Conservation (phyloP, 2,113 vertebrate genomes). For the Stictonetta naevosa region DNA sequence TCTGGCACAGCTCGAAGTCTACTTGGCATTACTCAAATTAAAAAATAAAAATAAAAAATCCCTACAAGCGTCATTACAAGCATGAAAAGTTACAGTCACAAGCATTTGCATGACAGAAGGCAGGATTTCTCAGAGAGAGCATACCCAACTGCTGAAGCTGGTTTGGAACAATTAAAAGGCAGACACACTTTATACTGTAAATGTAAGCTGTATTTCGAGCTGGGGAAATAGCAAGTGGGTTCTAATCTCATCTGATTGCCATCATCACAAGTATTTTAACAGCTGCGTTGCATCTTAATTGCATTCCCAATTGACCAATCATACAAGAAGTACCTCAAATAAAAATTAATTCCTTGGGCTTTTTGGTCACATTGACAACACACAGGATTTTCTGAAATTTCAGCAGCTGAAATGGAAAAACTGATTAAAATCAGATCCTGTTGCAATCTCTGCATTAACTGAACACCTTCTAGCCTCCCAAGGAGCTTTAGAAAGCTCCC, state of each 20-base stretch:
- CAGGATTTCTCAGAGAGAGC: not conserved
- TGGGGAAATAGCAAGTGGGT: not conserved
- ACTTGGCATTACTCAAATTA: not conserved
- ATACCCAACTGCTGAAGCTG: not conserved
- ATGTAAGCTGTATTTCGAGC: not conserved
- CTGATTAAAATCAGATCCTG: not conserved
- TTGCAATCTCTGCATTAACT: not conserved
- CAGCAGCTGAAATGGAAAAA: not conserved
- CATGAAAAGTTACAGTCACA: not conserved
- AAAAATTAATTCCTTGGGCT: constrained; percentile 9
- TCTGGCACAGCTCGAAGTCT: not conserved
- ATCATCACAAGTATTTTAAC: not conserved
- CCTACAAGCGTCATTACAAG: not conserved
- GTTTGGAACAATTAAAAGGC: not conserved
- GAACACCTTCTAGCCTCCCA: not conserved
- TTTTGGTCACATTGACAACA: not conserved
- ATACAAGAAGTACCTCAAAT: constrained; percentile 3
- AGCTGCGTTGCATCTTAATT: not conserved
- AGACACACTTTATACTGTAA: not conserved
- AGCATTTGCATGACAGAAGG: not conserved
- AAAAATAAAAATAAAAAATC: not conserved
- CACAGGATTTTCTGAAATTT: not conserved
- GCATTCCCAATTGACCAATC: constrained; percentile 12
- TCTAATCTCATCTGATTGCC: not conserved
- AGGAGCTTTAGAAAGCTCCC: not conserved